phyloP scores from a whole-genome alignment of 2,113 vertebrate species.

The Crocuta crocuta region DNA sequence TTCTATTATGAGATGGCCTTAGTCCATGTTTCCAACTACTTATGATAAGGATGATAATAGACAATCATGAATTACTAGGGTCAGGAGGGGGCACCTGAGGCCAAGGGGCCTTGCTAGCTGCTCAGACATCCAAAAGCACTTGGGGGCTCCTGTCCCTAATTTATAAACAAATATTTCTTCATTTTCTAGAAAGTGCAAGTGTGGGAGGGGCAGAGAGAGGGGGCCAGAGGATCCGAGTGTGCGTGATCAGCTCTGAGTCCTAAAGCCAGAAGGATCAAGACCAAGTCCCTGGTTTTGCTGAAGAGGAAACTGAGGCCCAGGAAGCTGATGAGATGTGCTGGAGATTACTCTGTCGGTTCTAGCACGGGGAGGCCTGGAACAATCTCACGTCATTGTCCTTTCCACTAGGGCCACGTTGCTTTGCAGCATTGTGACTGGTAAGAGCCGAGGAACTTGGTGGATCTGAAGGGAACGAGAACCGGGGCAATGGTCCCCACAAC shows the following conservation, averaged over 20 bases:
- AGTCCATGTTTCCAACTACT: not conserved
- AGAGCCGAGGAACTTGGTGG: not conserved
- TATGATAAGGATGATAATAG: not conserved
- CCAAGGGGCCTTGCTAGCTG: not conserved
- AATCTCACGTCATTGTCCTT: not conserved
- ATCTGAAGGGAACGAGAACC: not conserved
- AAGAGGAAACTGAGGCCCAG: not conserved
- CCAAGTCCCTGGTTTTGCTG: conserved; percentile 5
- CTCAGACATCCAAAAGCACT: not conserved
- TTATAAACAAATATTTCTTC: not conserved
- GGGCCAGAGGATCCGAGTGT: not conserved
- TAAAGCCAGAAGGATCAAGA: conserved; percentile 9
- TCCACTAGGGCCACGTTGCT: not conserved
- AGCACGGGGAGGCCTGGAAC: not conserved
- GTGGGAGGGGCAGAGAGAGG: too few relatives aligned
- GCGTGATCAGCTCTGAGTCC: not conserved
- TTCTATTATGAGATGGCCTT: conserved; percentile 1
- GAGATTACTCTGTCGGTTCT: not conserved
- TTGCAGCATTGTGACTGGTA: not conserved
- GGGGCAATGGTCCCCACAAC: not conserved
- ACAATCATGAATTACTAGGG: not conserved
- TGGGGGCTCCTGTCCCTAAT: not conserved
- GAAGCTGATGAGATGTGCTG: not conserved
- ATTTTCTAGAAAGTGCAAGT: too few relatives aligned
- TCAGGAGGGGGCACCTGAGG: not conserved